These are phyloP conservation scores for Unio delphinus DNA, from an alignment of 2,888 invertebrate genomes.

Conservation along the genomic window DNA sequence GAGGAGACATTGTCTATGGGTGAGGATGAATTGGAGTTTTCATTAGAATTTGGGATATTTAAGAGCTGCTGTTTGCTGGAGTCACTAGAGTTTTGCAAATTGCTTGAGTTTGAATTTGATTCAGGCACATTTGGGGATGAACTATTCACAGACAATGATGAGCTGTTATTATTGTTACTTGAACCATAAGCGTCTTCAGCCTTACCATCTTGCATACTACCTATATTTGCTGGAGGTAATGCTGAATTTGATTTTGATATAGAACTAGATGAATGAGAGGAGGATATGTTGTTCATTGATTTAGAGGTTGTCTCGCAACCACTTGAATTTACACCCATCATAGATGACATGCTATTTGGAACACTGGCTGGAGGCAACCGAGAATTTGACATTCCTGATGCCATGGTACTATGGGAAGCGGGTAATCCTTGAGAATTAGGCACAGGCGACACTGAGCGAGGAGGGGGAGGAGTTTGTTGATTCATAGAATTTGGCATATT, in stretches of 20 bases:
- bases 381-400: no score
- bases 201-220: neutral
- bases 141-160: neutral
- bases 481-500: constrained; percentile 34
- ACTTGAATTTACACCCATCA: constrained; percentile 24
- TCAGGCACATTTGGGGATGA: no score
- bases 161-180: neutral
- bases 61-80: no score
- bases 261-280: constrained; percentile 23
- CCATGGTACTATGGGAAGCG: no score
- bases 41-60: no score
- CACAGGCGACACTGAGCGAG: constrained; percentile 51
- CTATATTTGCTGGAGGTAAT: constrained; percentile 22
- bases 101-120: no score
- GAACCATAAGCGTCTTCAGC: neutral
- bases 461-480: constrained; percentile 22
- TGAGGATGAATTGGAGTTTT: no score
- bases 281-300: constrained; percentile 9
- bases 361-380: constrained; percentile 16
- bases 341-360: constrained; percentile 6
- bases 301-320: constrained; percentile 23
- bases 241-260: constrained; percentile 18
- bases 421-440: constrained; percentile 40
- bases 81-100: no score
- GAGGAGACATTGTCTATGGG: no score